A percentile compares a stretch with the other conserved stretches of the same genome.
Conservation (phyloP, 2,888 invertebrate species). For the Scelioninae gen. 1 region DNA sequence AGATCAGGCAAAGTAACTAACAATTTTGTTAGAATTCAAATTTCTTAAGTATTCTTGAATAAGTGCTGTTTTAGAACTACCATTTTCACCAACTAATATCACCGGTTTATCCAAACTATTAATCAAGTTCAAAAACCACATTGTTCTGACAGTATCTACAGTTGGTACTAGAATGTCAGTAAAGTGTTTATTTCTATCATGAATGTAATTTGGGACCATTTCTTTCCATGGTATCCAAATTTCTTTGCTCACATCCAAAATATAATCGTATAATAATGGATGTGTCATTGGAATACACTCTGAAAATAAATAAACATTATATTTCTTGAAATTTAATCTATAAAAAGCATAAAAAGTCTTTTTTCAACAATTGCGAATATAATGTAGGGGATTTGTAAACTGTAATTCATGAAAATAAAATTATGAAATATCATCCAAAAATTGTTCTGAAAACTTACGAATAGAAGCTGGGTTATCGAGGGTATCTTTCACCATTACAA, state of each 20-base stretch:
- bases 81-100: slow-evolving; percentile 94
- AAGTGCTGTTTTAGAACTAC: slow-evolving; percentile 96
- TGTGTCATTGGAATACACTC: slow-evolving; percentile 90
- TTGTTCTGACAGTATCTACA: slow-evolving; percentile 92
- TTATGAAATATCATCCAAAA: too few relatives aligned
- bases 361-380: too few relatives aligned
- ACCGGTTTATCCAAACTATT: slow-evolving; percentile 91
- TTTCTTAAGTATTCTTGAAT: slow-evolving; percentile 91
- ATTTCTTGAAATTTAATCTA: too few relatives aligned
- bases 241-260: slow-evolving; percentile 88
- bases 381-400: too few relatives aligned
- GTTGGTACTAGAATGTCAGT: slow-evolving; percentile 95
- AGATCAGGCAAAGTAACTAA: too few relatives aligned
- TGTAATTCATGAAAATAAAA: too few relatives aligned
- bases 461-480: slow-evolving; percentile 87
- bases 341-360: too few relatives aligned
- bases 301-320: slow-evolving; percentile 72
- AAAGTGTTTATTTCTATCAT: slow-evolving; percentile 89
- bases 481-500: slow-evolving; percentile 89
- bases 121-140: slow-evolving; percentile 91
- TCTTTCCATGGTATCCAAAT: slow-evolving; percentile 95
- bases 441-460: slow-evolving; percentile 81
- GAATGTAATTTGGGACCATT: slow-evolving; percentile 90
- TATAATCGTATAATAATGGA: slow-evolving; percentile 92
- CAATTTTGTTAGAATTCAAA: slow-evolving; percentile 88